Evolutionary conservation across 2,888 invertebrate genomes (phyloP), one percentile per base, ranked within the genome.

Genomic region (Phalera bucephala): DNA sequence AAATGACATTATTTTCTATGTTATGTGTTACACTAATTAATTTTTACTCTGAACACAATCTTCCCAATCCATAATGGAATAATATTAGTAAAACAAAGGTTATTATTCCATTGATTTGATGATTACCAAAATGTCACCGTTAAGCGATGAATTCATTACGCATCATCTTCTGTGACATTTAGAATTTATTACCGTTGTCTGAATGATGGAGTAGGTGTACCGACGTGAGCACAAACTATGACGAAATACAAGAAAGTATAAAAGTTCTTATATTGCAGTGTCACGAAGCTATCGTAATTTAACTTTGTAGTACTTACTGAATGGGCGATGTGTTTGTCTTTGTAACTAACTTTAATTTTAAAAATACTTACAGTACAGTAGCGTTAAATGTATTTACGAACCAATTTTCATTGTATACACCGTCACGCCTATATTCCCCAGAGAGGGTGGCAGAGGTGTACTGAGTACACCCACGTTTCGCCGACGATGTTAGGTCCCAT

Each of bases 151-250:
- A n/a, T n/a, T n/a, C n/a, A n/a, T n/a, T n/a, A n/a, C n/a, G n/a
- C n/a, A n/a, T n/a, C n/a, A 81, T 84, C 74, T 77, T 72, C 65
- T 71, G 72, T 80, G 84, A 80, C 80, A 80, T 83, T 82, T 76
- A 72, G 71, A 81, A 84, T 86, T 80, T 83, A 85, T 82, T 79
- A 73, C 72, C 67, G 64, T 69, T 72, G 80, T 72, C 73, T 65
- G 61, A 57, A 68, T 82, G 81, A 82, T 75, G 68, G 72, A 80
- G 72, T 65, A 72, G 72, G 67, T 73, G 69, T 68, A 65, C 64
- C 49, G 58, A 64, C 52, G 51, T 61, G 51, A 57, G 46, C 46
- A 46, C 55, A 47, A 23, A 37, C 42, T 57, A 38, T 61, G 58
- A 58, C 45, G 58, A 52, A 56, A 58, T 38, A 52, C 52, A 62